Percentiles rank a stretch among this genome's conserved stretches.
Conservation (phyloP, 1,140 invertebrate genomes). For the Dendroctonus ponderosae region DNA sequence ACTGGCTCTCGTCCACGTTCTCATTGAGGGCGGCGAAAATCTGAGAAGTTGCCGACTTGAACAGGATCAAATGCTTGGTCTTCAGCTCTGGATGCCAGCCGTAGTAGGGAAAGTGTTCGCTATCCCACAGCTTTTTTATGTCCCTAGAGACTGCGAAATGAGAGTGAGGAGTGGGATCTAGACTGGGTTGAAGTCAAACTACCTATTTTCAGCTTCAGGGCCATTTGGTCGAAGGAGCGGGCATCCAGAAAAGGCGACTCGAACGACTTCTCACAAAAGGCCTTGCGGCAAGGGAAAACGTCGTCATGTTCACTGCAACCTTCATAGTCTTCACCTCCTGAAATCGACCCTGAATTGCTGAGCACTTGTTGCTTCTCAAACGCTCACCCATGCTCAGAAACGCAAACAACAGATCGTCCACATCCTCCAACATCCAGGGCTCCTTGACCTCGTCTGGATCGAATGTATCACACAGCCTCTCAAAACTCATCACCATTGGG, state of each 20-base stretch:
- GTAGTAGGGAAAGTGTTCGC: constrained; percentile 13
- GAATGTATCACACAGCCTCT: constrained; percentile 13
- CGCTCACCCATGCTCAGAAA: constrained; percentile 29
- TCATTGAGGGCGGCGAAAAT: constrained; percentile 14
- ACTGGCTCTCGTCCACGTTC: constrained; percentile 1
- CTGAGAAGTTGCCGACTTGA: constrained; percentile 28
- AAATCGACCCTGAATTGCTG: not conserved
- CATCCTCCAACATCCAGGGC: constrained; percentile 47
- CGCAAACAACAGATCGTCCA: constrained; percentile 42
- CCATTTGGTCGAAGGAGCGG: constrained; percentile 37
- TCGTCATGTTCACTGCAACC: not conserved
- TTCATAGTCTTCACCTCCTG: not conserved
- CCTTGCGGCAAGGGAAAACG: not conserved
- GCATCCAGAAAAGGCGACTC: constrained; percentile 37
- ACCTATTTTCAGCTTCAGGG: constrained; percentile 36
- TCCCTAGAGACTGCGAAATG: constrained; percentile 2
- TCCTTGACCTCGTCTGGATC: constrained; percentile 30
- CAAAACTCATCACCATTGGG: constrained; percentile 24
- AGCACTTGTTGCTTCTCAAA: not conserved
- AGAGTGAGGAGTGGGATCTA: not conserved
- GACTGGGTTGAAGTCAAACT: not conserved
- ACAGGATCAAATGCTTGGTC: constrained; percentile 16
- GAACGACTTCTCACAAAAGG: constrained; percentile 9
- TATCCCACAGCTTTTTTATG: constrained; percentile 15
- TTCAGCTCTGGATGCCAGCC: constrained; percentile 4